These are phyloP conservation scores for Myrmecobius fasciatus DNA, from an alignment of 2,113 vertebrate genomes.

Conservation along the genomic window DNA sequence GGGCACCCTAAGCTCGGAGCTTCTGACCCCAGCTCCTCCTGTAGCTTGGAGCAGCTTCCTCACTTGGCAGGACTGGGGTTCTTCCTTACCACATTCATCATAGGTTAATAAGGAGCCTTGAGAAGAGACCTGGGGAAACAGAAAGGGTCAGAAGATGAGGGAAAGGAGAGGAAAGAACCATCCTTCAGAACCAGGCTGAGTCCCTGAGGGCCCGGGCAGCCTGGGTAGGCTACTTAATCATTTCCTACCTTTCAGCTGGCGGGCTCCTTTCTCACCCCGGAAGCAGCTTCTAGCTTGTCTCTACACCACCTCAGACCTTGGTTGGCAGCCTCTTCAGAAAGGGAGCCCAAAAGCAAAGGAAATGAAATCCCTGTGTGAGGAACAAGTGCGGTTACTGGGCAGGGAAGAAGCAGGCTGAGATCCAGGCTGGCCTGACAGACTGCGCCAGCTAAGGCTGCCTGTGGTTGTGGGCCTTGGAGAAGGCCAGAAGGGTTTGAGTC, in stretches of 20 bases:
- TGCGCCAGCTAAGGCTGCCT: not conserved
- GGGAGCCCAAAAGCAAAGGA: not conserved
- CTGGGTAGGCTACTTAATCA: not conserved
- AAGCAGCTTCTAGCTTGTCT: not conserved
- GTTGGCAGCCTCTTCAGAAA: not conserved
- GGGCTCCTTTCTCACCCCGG: not conserved
- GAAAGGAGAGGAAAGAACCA: not conserved
- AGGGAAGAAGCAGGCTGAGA: not conserved
- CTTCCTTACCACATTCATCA: not conserved
- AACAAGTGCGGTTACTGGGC: not conserved
- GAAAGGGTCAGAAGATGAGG: not conserved
- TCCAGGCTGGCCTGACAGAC: not conserved
- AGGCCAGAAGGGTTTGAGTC: slow-evolving; percentile 4
- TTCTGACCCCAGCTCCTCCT: not conserved
- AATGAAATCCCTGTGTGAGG: not conserved
- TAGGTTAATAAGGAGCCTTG: not conserved
- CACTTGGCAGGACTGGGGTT: not conserved
- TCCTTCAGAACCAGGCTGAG: not conserved
- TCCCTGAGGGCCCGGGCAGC: not conserved
- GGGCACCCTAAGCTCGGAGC: not conserved
- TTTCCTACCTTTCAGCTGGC: not conserved
- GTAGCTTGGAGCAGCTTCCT: not conserved
- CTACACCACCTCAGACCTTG: not conserved
- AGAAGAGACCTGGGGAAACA: not conserved
- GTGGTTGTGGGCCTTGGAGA: not conserved